Evolutionary conservation across 1,140 invertebrate genomes (phyloP), one percentile per base, ranked within the genome.

Genomic region (Zeugodacus cucurbitae): DNA sequence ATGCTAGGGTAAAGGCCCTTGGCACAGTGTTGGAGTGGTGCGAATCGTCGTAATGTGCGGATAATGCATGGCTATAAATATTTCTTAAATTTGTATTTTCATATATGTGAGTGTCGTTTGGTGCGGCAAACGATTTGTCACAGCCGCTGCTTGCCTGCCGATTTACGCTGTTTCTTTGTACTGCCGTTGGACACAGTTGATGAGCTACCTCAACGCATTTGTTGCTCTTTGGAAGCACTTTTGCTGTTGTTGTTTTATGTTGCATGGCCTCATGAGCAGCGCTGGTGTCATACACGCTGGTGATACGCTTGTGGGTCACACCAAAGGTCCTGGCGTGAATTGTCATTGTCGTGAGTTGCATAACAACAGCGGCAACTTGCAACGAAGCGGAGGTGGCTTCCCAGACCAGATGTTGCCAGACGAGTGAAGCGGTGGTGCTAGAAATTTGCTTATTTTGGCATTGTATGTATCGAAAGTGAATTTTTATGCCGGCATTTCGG

Each of bases 261-360:
- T n/a, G n/a, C n/a, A 41, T 82, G 41, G n/a, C n/a, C 58, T 62
- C 58, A 82, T 82, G 74, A 82, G 74, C 41, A 48, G 74, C 74
- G 74, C 26, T 48, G 37, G 74, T 82, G 74, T 48, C 41, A 41
- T 82, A 82, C 74, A 82, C 41, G 74, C n/a, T 82, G 57, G 85
- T 86, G 85, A 86, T 54, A 86, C 48, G 85, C 85, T 86, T 86
- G 85, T 87, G 87, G 88, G 85, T 88, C 88, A 88, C 70, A 48
- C 82, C 82, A 88, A 88, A 88, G 88, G 88, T 88, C 88, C 88
- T 88, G 48, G 82, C 88, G 85, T 88, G 88, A 88, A 88, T 88
- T 88, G 88, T 88, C 88, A 88, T 88, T 88, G 88, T 88, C 88
- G 88, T 88, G 88, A 88, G 88, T 88, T 88, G 88, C 88, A 88